These are phyloP conservation scores for Melieria picta DNA, from an alignment of 2,888 invertebrate species.

Conservation along the genomic window DNA sequence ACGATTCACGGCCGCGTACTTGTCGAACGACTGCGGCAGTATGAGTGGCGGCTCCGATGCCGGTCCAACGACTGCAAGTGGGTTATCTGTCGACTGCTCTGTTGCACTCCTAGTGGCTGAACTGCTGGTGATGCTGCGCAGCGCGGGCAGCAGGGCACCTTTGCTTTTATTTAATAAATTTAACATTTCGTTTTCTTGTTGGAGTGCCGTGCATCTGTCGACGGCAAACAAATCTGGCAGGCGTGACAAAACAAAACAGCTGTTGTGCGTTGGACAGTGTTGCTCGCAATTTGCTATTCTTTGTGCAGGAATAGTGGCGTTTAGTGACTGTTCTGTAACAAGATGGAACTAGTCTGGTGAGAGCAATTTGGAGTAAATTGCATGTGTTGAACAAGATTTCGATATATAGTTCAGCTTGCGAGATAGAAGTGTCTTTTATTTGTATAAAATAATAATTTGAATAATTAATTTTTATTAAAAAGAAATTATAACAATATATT, in stretches of 20 bases:
- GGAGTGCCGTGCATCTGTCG: not conserved
- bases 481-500: too few relatives aligned
- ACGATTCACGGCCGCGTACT: conserved; percentile 49
- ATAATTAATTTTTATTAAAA: too few relatives aligned
- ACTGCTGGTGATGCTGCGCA: conserved; percentile 45
- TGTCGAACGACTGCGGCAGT: conserved; percentile 50
- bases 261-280: not conserved
- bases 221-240: not conserved
- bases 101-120: conserved; percentile 9
- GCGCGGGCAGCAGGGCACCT: conserved; percentile 45
- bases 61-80: conserved; percentile 25
- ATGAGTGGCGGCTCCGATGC: conserved; percentile 47
- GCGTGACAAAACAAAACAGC: not conserved
- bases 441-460: too few relatives aligned
- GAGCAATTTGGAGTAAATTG: too few relatives aligned
- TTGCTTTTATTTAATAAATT: conserved; percentile 55
- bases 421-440: too few relatives aligned
- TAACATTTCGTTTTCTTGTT: conserved; percentile 49
- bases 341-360: too few relatives aligned
- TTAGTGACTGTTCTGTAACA: too few relatives aligned
- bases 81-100: conserved; percentile 28
- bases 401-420: too few relatives aligned
- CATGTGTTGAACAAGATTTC: too few relatives aligned
- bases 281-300: not conserved
- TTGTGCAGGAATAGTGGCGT: too few relatives aligned